Conservation (phyloP, 2,888 invertebrate genomes). For the Campoletis raptor region DNA sequence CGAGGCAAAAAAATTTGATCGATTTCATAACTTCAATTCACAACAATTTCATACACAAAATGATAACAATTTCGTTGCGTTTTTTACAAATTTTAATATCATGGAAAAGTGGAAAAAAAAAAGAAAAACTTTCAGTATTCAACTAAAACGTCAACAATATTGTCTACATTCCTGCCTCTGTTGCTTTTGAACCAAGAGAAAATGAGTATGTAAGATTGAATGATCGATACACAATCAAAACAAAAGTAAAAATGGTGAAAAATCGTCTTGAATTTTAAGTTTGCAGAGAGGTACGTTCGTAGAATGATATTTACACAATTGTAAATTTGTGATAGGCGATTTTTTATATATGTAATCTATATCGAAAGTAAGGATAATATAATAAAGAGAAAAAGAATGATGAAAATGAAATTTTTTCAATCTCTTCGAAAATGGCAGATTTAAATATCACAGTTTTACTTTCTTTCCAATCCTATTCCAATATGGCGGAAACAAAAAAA, state of each 20-base stretch:
- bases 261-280: constrained; percentile 49
- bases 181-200: constrained; percentile 34
- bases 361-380: constrained; percentile 31
- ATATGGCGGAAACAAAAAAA: constrained; percentile 39
- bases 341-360: constrained; percentile 55
- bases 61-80: not conserved
- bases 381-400: constrained; percentile 31
- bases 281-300: constrained; percentile 47
- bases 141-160: constrained; percentile 45
- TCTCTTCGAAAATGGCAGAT: not conserved
- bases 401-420: not conserved
- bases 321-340: constrained; percentile 65
- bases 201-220: constrained; percentile 38
- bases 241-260: constrained; percentile 23
- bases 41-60: not conserved
- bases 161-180: constrained; percentile 27
- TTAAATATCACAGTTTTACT: constrained; percentile 18
- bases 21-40: not conserved
- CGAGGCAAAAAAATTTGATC: too few relatives aligned
- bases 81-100: not conserved
- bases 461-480: constrained; percentile 20
- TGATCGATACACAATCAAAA: constrained; percentile 41
- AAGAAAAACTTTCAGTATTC: constrained; percentile 53
- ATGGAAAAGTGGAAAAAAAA: not conserved
- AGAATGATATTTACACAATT: constrained; percentile 65